These are phyloP conservation scores for Xenops minutus DNA, from an alignment of 2,797 vertebrate species.

Conservation along the genomic window DNA sequence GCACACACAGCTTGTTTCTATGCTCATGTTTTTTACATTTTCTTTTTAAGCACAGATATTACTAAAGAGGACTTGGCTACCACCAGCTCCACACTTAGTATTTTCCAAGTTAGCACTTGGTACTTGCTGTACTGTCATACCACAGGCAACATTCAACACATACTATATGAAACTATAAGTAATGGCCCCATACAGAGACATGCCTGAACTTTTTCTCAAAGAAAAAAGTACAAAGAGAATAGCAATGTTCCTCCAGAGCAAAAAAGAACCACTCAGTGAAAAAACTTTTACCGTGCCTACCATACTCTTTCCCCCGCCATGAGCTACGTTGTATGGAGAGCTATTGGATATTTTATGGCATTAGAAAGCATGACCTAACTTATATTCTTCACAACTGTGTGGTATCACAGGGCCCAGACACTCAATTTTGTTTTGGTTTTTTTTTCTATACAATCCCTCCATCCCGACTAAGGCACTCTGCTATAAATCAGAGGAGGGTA, in stretches of 20 bases:
- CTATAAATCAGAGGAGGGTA: not conserved
- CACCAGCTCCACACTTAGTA: not conserved
- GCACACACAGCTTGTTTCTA: not conserved
- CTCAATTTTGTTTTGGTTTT: too few species aligned
- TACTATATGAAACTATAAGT: not conserved
- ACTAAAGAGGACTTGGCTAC: not conserved
- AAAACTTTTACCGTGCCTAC: not conserved
- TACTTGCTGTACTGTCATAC: not conserved
- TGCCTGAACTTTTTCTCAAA: not conserved
- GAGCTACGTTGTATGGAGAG: rapidly evolving
- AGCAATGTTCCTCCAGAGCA: not conserved
- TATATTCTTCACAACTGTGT: not conserved
- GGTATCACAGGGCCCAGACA: not conserved
- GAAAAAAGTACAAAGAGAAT: not conserved
- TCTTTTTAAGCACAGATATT: not conserved
- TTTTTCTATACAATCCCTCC: not conserved
- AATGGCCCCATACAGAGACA: not conserved
- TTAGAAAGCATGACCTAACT: not conserved
- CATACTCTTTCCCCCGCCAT: not conserved
- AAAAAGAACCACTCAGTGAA: not conserved
- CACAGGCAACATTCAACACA: not conserved
- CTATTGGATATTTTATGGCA: not conserved
- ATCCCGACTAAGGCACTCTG: not conserved
- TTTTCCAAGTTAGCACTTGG: not conserved
- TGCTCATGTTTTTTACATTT: not conserved